Base-by-base conservation (phyloP, 1,140 invertebrate species). In the Lepidurus arcticus region DNA sequence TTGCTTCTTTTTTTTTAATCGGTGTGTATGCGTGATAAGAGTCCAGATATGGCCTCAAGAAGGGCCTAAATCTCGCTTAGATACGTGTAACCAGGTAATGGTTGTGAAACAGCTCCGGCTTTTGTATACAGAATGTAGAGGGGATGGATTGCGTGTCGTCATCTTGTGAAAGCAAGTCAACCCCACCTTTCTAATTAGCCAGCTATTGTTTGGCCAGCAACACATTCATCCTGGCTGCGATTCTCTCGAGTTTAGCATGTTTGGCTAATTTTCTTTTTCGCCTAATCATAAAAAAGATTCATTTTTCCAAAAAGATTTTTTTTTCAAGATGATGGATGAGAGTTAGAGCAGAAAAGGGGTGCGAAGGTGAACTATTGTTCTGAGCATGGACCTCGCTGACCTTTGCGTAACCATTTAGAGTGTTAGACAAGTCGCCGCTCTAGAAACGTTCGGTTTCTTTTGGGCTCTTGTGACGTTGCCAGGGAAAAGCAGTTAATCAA, bases 131-230 rank as follows among this genome's bases (percentile, higher is more conserved):
- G 8, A 65, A 16, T 16, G 13, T 65, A 65, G 8, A 16, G 8
- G 16, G 53, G 21, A 65, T 13, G 21, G 13, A 65, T 65, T 65
- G 53, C 53, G 53, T 65, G 53, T 65, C 53, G 53, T 65, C 53
- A 65, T 65, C 53, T 65, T 65, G 53, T 65, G 53, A 65, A 65
- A 65, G 53, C 53, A 21, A 21, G 16, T 21, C 16, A 65, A 65
- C 53, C 53, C 53, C 53, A 65, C 53, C 53, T 65, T 65, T 65
- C 53, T 65, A 65, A 65, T 65, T 65, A 65, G 53, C n/a, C 53
- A 65, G 53, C 53, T 13, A 65, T 65, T 65, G 53, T 65, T 65
- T 65, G 53, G 53, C 53, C 53, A 65, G 53, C 53, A 65, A 65
- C 53, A 21, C 53, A 7, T 13, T 65, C 16, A 65, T 65, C 5